Evolutionary conservation across 2,113 vertebrate species (phyloP).

Genomic region (Ictalurus furcatus): DNA sequence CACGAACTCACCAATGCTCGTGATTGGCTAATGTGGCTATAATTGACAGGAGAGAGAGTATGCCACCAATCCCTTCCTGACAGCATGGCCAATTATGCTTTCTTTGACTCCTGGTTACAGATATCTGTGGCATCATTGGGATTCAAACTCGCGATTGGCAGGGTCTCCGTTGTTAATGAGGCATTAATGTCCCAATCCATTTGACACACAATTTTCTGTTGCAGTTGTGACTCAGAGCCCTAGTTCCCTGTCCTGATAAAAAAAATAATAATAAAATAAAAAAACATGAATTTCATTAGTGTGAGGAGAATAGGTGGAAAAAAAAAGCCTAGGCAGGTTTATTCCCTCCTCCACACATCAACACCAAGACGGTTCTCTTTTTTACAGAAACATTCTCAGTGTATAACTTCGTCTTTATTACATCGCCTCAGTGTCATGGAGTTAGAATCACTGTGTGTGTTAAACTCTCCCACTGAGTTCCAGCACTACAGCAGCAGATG

Average conservation of each 20-base stretch:
- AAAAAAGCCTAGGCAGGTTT: not conserved
- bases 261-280: not conserved
- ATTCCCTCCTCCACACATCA: not conserved
- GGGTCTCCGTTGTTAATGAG: not conserved
- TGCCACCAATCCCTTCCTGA: not conserved
- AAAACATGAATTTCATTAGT: not conserved
- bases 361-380: not conserved
- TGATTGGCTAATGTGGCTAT: not conserved
- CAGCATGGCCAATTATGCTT: not conserved
- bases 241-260: not conserved
- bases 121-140: not conserved
- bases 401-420: conserved; percentile 26
- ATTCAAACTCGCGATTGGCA: not conserved
- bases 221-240: not conserved
- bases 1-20: not conserved
- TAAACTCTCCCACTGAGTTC: not conserved
- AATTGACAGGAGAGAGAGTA: not conserved
- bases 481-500: conserved; percentile 4
- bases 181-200: not conserved
- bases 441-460: not conserved
- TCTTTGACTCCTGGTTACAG: not conserved
- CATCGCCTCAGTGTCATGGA: not conserved
- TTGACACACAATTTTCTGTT: not conserved
- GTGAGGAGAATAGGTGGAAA: not conserved
- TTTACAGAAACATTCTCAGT: not conserved